Base-by-base conservation (phyloP, 1,140 invertebrate species). In the Bombus haemorrhoidalis region DNA sequence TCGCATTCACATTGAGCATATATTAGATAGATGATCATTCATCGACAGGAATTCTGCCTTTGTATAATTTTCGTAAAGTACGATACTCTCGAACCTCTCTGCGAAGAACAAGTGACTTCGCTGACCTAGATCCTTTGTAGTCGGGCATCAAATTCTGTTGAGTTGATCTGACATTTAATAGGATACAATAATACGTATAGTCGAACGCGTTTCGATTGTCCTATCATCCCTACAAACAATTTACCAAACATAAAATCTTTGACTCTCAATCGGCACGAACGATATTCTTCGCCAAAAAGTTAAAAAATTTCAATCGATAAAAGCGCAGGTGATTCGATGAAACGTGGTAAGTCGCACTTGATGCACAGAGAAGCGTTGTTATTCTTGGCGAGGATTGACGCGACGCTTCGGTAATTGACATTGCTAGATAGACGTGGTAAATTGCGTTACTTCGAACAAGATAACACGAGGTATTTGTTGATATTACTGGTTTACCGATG, bases 381-480 rank as follows among this genome's bases (percentile, higher is more conserved):
- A 43, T 72, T 72, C 22, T 12, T n/a, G 39, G 39, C 41, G 57
- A 13, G 47, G 57, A 78, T 84, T 32, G 75, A 79, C 28, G 39
- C 53, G 47, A 22, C 18, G 47, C 47, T n/a, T 34, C 8, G 2
- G 68, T 59, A 34, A n/a, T 53, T 28, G 81, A 69, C 64, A 47
- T n/a, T 66, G 39, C 32, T 4, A 13, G 39, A 68, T 68, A 37
- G n/a, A 22, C n/a, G 32, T 34, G 28, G 25, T 25, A 34, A 39
- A 47, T 64, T 1, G 53, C 47, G 34, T 79, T 47, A 37, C 81
- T 39, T 77, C 57, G 28, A 4, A 5, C 13, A 47, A 57, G 32
- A 80, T 80, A 62, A 72, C 53, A 72, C 41, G 6, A 3, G 32
- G 32, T n/a, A 43, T 83, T 82, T 68, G 72, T 74, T 82, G 80